Evolutionary conservation across 2,888 invertebrate genomes (phyloP).

Genomic region (Priocnemis perturbator): DNA sequence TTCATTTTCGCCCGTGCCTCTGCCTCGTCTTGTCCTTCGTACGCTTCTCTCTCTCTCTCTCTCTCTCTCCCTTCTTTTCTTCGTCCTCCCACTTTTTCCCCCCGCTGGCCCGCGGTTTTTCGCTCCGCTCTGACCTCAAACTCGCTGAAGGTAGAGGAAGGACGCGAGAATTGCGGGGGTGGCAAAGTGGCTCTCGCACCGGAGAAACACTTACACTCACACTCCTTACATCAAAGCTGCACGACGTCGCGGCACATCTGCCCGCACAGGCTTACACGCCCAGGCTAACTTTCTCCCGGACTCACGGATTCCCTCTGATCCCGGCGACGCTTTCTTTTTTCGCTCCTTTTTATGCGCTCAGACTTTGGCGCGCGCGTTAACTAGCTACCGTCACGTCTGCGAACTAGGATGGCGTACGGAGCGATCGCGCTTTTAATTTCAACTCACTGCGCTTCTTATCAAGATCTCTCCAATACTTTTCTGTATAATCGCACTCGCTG

Average conservation of each 20-base stretch:
- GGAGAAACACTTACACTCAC: conserved; percentile 16
- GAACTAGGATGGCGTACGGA: too few species aligned
- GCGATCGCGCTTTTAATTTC: too few species aligned
- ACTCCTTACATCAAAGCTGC: conserved; percentile 33
- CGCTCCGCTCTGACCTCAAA: conserved; percentile 1
- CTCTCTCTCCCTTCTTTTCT: too few species aligned
- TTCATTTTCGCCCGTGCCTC: neutral
- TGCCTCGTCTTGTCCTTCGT: conserved; percentile 11
- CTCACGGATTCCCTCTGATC: conserved; percentile 13
- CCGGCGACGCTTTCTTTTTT: neutral
- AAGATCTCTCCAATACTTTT: too few species aligned
- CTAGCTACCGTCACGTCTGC: too few species aligned
- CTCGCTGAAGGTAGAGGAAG: neutral
- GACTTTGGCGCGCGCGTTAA: too few species aligned
- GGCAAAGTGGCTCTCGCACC: conserved; percentile 36
- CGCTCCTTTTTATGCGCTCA: neutral
- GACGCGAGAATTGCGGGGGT: conserved; percentile 6
- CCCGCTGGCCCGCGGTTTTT: neutral
- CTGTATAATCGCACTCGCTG: too few species aligned
- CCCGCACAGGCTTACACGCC: conserved; percentile 17
- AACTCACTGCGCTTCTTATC: too few species aligned
- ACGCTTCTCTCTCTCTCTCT: neutral
- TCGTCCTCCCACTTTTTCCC: neutral
- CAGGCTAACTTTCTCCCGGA: neutral
- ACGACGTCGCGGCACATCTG: conserved; percentile 4